Evolutionary conservation across 2,888 invertebrate genomes (phyloP).

Genomic region (Orchestes rusci): DNA sequence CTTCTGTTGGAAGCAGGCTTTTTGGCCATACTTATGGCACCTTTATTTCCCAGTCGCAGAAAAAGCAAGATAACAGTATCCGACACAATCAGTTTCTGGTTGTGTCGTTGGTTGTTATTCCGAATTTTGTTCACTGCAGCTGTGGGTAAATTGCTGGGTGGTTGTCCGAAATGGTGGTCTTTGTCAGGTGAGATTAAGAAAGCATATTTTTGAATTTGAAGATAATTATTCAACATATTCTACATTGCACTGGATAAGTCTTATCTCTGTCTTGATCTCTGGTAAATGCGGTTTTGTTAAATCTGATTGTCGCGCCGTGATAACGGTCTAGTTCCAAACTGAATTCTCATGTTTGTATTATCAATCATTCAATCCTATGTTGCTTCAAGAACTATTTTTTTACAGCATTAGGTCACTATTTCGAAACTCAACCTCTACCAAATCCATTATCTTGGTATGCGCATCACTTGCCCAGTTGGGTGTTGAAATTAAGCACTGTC

Average conservation of each 20-base stretch:
- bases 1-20: slow-evolving; percentile 68
- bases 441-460: slow-evolving; percentile 65
- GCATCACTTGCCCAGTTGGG: slow-evolving; percentile 61
- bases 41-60: slow-evolving; percentile 46
- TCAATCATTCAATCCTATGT: too few species aligned
- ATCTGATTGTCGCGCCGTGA: too few species aligned
- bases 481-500: slow-evolving; percentile 55
- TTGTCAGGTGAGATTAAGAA: slow-evolving; percentile 46
- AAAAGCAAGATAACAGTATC: slow-evolving; percentile 44
- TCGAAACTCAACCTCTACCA: slow-evolving; percentile 69
- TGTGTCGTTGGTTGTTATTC: slow-evolving; percentile 66
- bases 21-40: slow-evolving; percentile 61
- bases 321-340: too few species aligned
- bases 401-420: slow-evolving; percentile 58
- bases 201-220: neutral
- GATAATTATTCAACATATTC: slow-evolving; percentile 10
- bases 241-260: too few species aligned
- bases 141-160: slow-evolving; percentile 61
- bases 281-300: too few species aligned
- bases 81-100: slow-evolving; percentile 56
- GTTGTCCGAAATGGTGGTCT: slow-evolving; percentile 72
- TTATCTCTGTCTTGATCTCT: too few species aligned
- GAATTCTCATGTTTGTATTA: too few species aligned
- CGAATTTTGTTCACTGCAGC: slow-evolving; percentile 65
- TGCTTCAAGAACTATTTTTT: too few species aligned